Evolutionary conservation across 2,113 vertebrate genomes (phyloP).

Genomic region (Manacus vitellinus): DNA sequence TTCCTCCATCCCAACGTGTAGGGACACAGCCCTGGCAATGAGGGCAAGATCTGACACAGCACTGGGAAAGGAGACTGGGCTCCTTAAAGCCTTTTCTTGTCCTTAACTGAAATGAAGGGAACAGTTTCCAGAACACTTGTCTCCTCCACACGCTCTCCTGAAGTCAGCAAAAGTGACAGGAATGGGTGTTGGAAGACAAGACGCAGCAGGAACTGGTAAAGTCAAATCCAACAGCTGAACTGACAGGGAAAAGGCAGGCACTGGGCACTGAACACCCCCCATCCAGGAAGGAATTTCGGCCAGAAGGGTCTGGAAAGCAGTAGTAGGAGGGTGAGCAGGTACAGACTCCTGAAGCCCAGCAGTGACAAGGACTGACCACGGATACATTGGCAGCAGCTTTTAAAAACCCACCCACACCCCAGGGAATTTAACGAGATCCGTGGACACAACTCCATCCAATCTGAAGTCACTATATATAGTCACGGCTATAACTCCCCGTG

Average conservation of each 20-base stretch:
- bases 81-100: background rate
- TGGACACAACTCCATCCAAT: rapidly evolving
- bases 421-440: no score
- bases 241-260: background rate
- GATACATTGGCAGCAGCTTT: background rate
- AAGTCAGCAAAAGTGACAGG: background rate
- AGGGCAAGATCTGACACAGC: rapidly evolving
- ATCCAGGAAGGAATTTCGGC: background rate
- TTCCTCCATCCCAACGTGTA: rapidly evolving
- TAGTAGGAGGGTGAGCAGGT: background rate
- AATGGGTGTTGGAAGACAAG: background rate
- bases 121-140: background rate
- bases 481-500: background rate
- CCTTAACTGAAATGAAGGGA: background rate
- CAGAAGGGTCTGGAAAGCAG: background rate
- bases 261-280: background rate
- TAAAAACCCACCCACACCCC: background rate
- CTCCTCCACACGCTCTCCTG: background rate
- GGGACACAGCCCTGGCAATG: rapidly evolving
- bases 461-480: no score
- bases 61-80: background rate
- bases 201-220: background rate
- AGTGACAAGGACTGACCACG: rapidly evolving
- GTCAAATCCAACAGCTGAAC: background rate
- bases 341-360: background rate